Evolutionary conservation across 2,797 vertebrate genomes (phyloP).

Genomic region (Psittacula derbiana): DNA sequence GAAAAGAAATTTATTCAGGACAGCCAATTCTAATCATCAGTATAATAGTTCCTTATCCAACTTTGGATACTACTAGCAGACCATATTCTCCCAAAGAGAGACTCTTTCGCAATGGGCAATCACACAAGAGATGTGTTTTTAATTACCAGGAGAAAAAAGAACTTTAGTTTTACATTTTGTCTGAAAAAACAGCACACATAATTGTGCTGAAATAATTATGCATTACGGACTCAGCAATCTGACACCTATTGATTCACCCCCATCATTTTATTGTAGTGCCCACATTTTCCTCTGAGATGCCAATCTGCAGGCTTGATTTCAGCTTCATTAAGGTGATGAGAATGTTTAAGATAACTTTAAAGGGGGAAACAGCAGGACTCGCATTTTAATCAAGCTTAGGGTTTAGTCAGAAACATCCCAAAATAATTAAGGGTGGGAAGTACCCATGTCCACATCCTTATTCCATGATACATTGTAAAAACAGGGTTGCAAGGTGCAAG

Average conservation of each 20-base stretch:
- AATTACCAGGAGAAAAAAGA: conserved; percentile 27
- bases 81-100: not conserved
- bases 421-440: not conserved
- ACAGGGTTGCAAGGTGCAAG: not conserved
- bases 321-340: not conserved
- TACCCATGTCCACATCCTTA: not conserved
- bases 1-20: not conserved
- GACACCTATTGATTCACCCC: conserved; percentile 53
- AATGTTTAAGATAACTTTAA: conserved; percentile 10
- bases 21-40: not conserved
- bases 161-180: conserved; percentile 30
- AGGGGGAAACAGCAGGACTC: not conserved
- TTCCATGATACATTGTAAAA: not conserved
- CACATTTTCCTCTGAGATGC: conserved; percentile 50
- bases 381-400: not conserved
- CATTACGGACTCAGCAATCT: conserved; percentile 50
- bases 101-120: not conserved
- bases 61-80: not conserved
- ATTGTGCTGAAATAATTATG: conserved; percentile 51
- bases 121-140: not conserved
- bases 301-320: conserved; percentile 32
- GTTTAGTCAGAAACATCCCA: conserved; percentile 11
- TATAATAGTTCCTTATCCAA: not conserved
- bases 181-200: conserved; percentile 28
- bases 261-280: conserved; percentile 40